Evolutionary conservation across 2,797 vertebrate genomes (phyloP), one percentile per base, ranked within the genome.

Genomic region (Myotis pilosus): DNA sequence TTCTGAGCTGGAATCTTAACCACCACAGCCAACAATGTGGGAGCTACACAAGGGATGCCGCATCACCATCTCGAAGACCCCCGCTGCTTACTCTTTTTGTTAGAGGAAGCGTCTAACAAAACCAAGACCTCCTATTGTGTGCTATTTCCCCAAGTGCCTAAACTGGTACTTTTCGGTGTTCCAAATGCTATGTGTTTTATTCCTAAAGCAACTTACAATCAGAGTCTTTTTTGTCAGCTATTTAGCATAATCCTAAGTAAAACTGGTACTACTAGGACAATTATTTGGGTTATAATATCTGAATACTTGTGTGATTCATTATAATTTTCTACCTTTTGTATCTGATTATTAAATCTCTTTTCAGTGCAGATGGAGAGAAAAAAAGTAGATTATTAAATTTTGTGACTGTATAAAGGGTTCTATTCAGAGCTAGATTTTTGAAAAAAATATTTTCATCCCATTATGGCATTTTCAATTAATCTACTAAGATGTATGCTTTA

Each of bases 401-500:
- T 88, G 28, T 36, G 53, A 8, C 55, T 92, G 87, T 82, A 30
- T 78, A n/a, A 53, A 10, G 71, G 20, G 10, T 88, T 96, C 80
- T 96, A 71, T 91, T 92, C 79, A 79, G 44, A 89, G 85, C 62
- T 53, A 44, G n/a, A 91, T 80, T 95, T 89, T 96, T 82, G 15
- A 2, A 25, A 36, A 78, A 16, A 92, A 90, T 30, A 71, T 88
- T 85, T 68, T 97, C n/a, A 23, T 95, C 96, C 33, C 33, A 55
- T 16, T 87, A 66, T 81, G 78, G 44, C 68, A 86, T 92, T 97
- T 97, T 87, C 81, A 95, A 79, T 97, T 97, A 95, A 95, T 96
- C 38, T 15, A 2, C 79, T 19, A 47, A 36, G 51, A 97, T 86
- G 76, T 76, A 82, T 49, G 33, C 95, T 96, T 97, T 87, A 76